phyloP scores from a whole-genome alignment of 2,888 invertebrate genomes.

The Atethmia centrago region DNA sequence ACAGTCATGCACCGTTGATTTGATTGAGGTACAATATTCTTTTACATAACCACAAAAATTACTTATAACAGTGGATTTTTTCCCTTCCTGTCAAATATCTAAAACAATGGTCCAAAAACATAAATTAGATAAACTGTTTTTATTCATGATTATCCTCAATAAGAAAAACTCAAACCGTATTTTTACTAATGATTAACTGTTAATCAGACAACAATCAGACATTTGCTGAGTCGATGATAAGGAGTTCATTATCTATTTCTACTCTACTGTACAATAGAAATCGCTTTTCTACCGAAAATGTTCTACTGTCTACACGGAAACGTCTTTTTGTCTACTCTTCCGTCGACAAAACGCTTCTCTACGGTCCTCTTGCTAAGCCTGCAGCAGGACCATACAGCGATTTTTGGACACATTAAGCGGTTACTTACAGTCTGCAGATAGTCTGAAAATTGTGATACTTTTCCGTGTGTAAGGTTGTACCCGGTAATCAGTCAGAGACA shows the following conservation, averaged over 20 bases:
- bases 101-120: not conserved
- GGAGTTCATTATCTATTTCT: constrained; percentile 5
- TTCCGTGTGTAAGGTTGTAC: not conserved
- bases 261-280: too few relatives aligned
- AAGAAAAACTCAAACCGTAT: not conserved
- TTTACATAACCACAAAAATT: not conserved
- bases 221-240: not conserved
- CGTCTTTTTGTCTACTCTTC: too few relatives aligned
- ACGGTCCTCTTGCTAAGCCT: too few relatives aligned
- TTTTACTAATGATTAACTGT: not conserved
- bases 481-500: not conserved
- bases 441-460: not conserved
- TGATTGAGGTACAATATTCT: not conserved
- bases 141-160: not conserved
- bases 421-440: not conserved
- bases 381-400: too few relatives aligned
- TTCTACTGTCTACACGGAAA: too few relatives aligned
- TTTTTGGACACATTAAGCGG: not conserved
- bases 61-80: constrained; percentile 6
- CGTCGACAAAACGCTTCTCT: too few relatives aligned
- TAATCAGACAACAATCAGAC: not conserved
- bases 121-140: constrained; percentile 10
- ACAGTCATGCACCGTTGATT: constrained; percentile 48
- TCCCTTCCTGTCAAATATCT: not conserved
- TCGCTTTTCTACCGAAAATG: too few relatives aligned